Evolutionary conservation across 1,140 invertebrate species (phyloP).

Genomic region (Drosophila insularis): DNA sequence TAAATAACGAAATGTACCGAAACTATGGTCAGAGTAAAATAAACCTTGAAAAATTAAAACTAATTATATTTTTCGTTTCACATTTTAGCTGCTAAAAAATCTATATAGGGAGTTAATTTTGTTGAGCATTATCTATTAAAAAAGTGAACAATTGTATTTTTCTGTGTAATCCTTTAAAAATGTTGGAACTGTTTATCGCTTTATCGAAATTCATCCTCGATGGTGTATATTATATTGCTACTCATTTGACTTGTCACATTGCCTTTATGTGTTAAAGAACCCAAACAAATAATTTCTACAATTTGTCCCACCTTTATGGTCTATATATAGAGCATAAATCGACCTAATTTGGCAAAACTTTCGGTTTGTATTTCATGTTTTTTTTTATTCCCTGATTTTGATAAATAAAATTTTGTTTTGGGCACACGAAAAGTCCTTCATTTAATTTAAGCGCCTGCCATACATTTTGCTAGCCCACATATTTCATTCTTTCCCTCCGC

Average conservation of each 20-base stretch:
- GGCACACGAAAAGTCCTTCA: constrained; percentile 62
- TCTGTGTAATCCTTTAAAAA: no score
- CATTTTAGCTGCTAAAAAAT: no score
- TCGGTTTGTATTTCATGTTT: constrained; percentile 20
- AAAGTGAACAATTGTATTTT: no score
- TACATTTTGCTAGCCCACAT: constrained; percentile 73
- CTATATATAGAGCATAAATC: constrained; percentile 2
- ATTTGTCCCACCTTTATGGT: constrained; percentile 1
- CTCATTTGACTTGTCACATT: neutral
- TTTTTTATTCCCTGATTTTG: constrained; percentile 4
- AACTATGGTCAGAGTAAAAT: no score
- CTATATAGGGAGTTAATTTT: no score
- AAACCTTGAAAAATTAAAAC: no score
- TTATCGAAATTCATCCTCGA: neutral
- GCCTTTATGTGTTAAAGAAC: neutral
- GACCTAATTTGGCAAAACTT: constrained; percentile 23
- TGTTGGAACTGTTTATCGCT: neutral
- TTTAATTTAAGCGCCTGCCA: constrained; percentile 78
- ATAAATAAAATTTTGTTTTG: constrained; percentile 7
- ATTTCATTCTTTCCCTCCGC: constrained; percentile 55
- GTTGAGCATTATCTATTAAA: no score
- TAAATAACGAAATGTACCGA: no score
- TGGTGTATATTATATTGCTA: neutral
- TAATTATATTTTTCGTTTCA: no score
- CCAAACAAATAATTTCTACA: neutral